A percentile compares a stretch with the other conserved stretches of the same genome.
Evolutionary conservation across 1,140 invertebrate genomes (phyloP).

Genomic region (Eurosta solidaginis): DNA sequence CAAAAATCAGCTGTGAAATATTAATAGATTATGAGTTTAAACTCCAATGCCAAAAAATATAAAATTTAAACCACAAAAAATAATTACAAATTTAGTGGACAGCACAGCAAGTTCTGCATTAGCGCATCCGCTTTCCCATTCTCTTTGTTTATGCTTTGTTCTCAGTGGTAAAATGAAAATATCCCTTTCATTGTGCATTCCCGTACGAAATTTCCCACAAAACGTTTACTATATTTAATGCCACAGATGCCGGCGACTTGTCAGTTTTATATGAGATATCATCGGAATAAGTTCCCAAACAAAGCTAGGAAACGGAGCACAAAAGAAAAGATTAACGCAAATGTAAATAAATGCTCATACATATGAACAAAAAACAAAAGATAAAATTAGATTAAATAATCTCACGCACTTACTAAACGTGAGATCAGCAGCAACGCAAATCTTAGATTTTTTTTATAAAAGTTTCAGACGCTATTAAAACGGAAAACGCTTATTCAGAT

Average conservation of each 20-base stretch:
- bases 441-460: not conserved
- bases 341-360: not conserved
- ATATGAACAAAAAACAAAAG: not conserved
- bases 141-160: not conserved
- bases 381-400: not conserved
- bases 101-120: too few species aligned
- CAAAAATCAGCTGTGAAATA: too few species aligned
- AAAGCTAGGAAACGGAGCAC: constrained; percentile 14
- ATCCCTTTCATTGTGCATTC: not conserved
- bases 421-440: not conserved
- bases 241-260: not conserved
- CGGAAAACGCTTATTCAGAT: not conserved
- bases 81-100: too few species aligned
- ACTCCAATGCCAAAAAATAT: too few species aligned
- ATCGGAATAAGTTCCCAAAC: constrained; percentile 34
- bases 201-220: not conserved
- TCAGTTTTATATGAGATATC: constrained; percentile 40
- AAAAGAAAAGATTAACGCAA: constrained; percentile 25
- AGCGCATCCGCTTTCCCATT: not conserved
- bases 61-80: too few species aligned
- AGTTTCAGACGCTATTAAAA: not conserved
- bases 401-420: not conserved
- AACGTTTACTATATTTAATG: constrained; percentile 29
- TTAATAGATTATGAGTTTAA: too few species aligned
- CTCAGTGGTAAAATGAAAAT: not conserved